Percentiles rank a stretch among this genome's conserved stretches.
Evolutionary conservation across 2,113 vertebrate species (phyloP).

Genomic region (Strigops habroptila): DNA sequence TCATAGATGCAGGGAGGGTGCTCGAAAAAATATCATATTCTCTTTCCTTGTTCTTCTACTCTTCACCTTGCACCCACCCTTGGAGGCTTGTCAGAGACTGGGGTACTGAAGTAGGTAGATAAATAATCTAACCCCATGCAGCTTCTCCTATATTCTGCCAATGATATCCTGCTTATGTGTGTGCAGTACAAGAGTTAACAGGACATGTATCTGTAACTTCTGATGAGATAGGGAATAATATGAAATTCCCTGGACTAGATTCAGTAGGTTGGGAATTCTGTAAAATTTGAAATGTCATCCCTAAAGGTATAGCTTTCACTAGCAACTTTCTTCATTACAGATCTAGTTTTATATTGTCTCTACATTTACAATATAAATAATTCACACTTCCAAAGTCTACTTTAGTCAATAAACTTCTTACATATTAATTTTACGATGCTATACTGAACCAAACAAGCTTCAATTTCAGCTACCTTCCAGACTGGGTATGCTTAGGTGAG

Average conservation of each 20-base stretch:
- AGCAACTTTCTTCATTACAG: not conserved
- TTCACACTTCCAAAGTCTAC: not conserved
- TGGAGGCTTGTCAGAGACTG: not conserved
- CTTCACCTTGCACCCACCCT: not conserved
- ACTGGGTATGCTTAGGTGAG: not conserved
- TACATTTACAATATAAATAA: not conserved
- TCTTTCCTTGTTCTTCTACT: not conserved
- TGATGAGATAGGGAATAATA: not conserved
- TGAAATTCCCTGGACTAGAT: not conserved
- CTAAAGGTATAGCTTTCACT: not conserved
- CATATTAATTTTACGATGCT: not conserved
- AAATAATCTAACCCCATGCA: not conserved
- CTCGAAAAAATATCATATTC: not conserved
- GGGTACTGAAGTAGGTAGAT: not conserved
- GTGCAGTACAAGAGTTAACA: not conserved
- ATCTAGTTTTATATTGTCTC: not conserved
- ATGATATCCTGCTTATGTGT: not conserved
- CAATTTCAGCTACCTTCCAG: not conserved
- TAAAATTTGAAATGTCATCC: not conserved
- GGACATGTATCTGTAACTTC: not conserved
- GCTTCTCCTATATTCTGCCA: not conserved
- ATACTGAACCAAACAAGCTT: not conserved
- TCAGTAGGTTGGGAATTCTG: not conserved
- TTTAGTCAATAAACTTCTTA: not conserved
- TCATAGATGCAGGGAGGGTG: not conserved